Evolutionary conservation across 2,888 invertebrate genomes (phyloP), one percentile per base, ranked within the genome.

Genomic region (Lasioglossum villosulum): DNA sequence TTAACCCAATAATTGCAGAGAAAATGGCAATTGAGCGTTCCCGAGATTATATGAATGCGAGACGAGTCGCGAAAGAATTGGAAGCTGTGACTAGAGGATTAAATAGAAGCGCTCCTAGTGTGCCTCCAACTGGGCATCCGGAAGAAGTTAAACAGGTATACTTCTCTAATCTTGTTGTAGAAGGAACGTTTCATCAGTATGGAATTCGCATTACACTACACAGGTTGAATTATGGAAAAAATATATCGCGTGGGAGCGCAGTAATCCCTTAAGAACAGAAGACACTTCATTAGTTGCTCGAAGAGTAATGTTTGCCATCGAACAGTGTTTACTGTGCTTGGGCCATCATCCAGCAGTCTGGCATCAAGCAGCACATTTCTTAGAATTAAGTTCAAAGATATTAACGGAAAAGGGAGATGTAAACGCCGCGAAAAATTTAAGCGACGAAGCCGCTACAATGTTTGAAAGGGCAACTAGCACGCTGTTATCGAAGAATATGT

Each of bases 291-390:
- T 99, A 16, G 97, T 99, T 16, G 99, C 99, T 0, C 97, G 98
- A 78, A 96, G 99, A 88, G 99, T 99, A 0, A 99, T 99, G 97
- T 99, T 99, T 96, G 99, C 99, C 0, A 99, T 99, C 88, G 99
- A 99, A 94, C 99, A 99, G 95, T 99, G 99, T 91, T 95, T 99
- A 74, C 96, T 99, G 71, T 99, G 99, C 93, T 96, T 99, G 56
- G 99, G 99, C 0, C 99, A 99, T 95, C 99, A 99, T 95, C 99
- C 99, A 0, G 99, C 99, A 89, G 98, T 99, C 83, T 99, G 99
- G 99, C 98, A 99, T 95, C 99, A 99, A 95, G 99, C 99, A 0
- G 99, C 99, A 0, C 98, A 99, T 94, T 99, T 99, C 95, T 96
- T 99, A 73, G 99, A 99, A 95, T 97, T 98, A 94, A 99, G 99